These are phyloP conservation scores for Liodrosophila aerea DNA, from an alignment of 2,888 invertebrate genomes.

Conservation along the genomic window DNA sequence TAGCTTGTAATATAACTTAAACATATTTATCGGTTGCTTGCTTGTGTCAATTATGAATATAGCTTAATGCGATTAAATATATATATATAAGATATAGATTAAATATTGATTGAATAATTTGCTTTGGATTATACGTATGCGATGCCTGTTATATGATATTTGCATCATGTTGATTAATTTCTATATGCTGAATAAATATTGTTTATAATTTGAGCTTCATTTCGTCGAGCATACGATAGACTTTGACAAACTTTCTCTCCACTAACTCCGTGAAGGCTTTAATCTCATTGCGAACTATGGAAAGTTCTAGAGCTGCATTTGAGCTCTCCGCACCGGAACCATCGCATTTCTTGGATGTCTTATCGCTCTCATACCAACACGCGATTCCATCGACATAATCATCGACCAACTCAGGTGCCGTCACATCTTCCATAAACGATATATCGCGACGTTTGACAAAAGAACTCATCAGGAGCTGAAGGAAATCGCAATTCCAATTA, in stretches of 20 bases:
- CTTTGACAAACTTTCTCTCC: slow-evolving; percentile 79
- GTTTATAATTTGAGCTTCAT: slow-evolving; percentile 76
- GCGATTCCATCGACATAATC: slow-evolving; percentile 81
- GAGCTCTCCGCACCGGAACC: slow-evolving; percentile 46
- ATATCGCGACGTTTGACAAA: slow-evolving; percentile 79
- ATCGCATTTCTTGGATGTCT: slow-evolving; percentile 72
- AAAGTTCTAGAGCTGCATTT: slow-evolving; percentile 78
- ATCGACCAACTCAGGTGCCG: slow-evolving; percentile 80
- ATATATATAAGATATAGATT: slow-evolving; percentile 29
- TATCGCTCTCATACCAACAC: slow-evolving; percentile 80
- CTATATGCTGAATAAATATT: slow-evolving; percentile 10
- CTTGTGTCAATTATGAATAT: slow-evolving; percentile 56
- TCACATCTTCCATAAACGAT: slow-evolving; percentile 78
- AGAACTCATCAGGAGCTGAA: slow-evolving; percentile 80
- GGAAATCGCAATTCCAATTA: slow-evolving; percentile 81
- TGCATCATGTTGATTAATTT: slow-evolving; percentile 25
- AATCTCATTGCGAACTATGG: slow-evolving; percentile 80
- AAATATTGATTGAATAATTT: slow-evolving; percentile 5
- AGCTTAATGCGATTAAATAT: slow-evolving; percentile 45
- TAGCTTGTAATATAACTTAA: slow-evolving; percentile 37
- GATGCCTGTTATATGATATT: slow-evolving; percentile 14
- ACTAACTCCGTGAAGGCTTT: slow-evolving; percentile 78
- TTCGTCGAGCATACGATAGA: slow-evolving; percentile 80
- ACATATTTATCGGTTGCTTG: slow-evolving; percentile 50
- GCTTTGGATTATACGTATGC: slow-evolving; percentile 23